Conservation (phyloP, 2,888 invertebrate species). For the Ctena decussata region DNA sequence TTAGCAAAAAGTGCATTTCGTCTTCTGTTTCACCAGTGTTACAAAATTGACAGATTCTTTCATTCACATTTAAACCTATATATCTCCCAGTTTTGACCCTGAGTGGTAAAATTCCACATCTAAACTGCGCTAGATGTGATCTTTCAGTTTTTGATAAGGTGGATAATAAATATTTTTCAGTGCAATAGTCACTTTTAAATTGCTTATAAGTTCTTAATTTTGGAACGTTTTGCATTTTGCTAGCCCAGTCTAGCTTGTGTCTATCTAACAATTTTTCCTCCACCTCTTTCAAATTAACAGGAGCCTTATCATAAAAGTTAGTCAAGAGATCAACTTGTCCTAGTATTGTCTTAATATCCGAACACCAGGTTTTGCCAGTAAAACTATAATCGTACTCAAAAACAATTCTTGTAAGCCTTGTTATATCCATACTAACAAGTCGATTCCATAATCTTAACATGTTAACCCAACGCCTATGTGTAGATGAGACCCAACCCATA, state of each 20-base stretch:
- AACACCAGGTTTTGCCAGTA: slow-evolving; percentile 10
- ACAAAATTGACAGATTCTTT: slow-evolving; percentile 1
- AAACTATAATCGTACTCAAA: slow-evolving; percentile 6
- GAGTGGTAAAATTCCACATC: slow-evolving; percentile 2
- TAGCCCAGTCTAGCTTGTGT: not conserved
- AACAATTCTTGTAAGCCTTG: not conserved
- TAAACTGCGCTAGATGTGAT: not conserved
- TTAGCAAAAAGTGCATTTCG: not conserved
- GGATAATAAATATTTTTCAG: not conserved
- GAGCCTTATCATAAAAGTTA: not conserved
- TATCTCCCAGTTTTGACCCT: not conserved
- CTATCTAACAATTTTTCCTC: not conserved
- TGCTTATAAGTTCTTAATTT: not conserved
- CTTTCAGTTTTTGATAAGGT: not conserved
- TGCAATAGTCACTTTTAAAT: not conserved
- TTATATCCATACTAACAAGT: not conserved
- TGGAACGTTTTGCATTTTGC: not conserved
- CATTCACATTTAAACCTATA: not conserved
- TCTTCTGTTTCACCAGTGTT: not conserved
- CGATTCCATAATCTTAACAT: not conserved
- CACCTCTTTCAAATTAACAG: not conserved
- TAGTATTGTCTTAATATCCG: not conserved
- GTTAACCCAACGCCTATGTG: not conserved
- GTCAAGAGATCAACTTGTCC: not conserved
- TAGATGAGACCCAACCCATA: not conserved